A percentile compares a stretch with the other conserved stretches of the same genome.
Evolutionary conservation across 2,888 invertebrate genomes (phyloP).

Genomic region (Xiphydria camelus): DNA sequence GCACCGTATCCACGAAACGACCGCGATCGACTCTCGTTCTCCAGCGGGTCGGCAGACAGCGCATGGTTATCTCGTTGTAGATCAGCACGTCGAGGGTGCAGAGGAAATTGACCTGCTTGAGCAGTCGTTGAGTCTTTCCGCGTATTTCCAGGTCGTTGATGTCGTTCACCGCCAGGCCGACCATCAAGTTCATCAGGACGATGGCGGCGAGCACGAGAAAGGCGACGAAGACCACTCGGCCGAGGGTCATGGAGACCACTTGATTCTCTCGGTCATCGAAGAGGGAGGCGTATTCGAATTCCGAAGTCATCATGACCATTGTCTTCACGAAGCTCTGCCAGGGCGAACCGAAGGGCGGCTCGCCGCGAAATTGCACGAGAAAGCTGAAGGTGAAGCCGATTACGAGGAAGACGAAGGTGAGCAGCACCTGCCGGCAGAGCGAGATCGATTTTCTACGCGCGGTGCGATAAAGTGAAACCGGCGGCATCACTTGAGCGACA

Average conservation of each 20-base stretch:
- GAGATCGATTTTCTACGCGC: too few species aligned
- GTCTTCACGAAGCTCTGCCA: conserved; percentile 63
- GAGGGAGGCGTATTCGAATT: conserved; percentile 62
- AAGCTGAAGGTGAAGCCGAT: conserved; percentile 64
- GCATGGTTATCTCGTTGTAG: conserved; percentile 58
- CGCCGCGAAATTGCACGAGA: conserved; percentile 62
- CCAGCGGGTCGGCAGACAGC: conserved; percentile 53
- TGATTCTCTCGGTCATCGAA: conserved; percentile 56
- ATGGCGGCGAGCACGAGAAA: conserved; percentile 64
- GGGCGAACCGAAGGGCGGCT: conserved; percentile 61
- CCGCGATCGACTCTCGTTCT: conserved; percentile 56
- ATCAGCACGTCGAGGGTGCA: conserved; percentile 61
- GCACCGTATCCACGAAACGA: conserved; percentile 51
- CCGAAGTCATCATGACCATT: conserved; percentile 66
- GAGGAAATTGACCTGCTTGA: conserved; percentile 63
- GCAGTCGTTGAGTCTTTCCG: conserved; percentile 62
- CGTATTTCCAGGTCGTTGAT: conserved; percentile 63
- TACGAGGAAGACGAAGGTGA: conserved; percentile 58
- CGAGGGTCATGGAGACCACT: conserved; percentile 57
- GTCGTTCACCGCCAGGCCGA: conserved; percentile 66
- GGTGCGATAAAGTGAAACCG: too few species aligned
- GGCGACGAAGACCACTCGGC: conserved; percentile 61
- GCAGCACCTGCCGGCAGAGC: conserved; percentile 58
- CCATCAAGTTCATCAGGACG: conserved; percentile 65
- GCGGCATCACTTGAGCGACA: too few species aligned